Evolutionary conservation across 2,797 vertebrate species (phyloP), one percentile per base, ranked within the genome.

Genomic region (Spinibarbus caldwelli): DNA sequence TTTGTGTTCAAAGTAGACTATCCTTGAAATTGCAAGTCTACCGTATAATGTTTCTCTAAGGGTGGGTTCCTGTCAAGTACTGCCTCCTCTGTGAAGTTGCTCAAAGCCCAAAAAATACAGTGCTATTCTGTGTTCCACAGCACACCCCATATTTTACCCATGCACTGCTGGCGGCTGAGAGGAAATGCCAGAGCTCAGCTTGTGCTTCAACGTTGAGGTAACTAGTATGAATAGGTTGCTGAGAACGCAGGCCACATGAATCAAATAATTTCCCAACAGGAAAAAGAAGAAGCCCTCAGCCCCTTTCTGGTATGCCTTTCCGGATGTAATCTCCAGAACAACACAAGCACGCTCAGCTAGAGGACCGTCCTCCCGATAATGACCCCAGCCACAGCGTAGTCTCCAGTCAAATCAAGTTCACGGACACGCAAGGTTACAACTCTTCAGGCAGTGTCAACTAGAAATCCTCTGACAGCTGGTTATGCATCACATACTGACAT

Each of bases 261-360:
- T 82, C 72, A 79, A 82, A 86, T 87, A 15, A 80, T 83, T 82
- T 87, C 85, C 86, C 78, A 66, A 70, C 81, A 83, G 85, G 78
- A 77, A 71, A 86, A 88, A 75, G 78, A 47, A 86, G 76, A 87
- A 78, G 81, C 84, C 84, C 83, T 47, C 84, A 88, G 71, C 79
- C 87, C 87, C 43, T 80, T 78, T 88, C 84, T 90, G 87, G 84
- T 85, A 88, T 87, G 84, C 71, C 19, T 34, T 49, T 86, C 75
- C 84, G 80, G 89, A 87, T 89, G 62, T 88, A 88, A 89, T 88
- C 89, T 90, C 78, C 78, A 86, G 68, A 86, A 83, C 31, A 52
- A 41, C 43, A 15, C 59, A 43, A 88, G 81, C 83, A 84, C 10
- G 19, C 66, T 41, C n/a, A 70, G n/a, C 5, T 0, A 47, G 38